Conservation (phyloP, 2,113 vertebrate species). For the Arizona elegans region DNA sequence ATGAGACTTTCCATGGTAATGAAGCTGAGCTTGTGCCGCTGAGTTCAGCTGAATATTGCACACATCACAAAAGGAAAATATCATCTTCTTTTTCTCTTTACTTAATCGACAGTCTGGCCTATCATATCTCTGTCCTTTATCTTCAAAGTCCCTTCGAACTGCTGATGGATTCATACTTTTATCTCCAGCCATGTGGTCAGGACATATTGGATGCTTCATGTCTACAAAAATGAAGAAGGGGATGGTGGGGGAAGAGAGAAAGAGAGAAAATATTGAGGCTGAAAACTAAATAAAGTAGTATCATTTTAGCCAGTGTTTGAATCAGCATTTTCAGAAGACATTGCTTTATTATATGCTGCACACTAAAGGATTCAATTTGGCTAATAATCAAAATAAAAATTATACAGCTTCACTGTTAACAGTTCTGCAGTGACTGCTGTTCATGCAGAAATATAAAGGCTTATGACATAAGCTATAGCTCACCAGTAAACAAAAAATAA, state of each 20-base stretch:
- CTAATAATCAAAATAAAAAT: conserved; percentile 19
- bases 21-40: conserved; percentile 87
- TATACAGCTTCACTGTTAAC: background rate
- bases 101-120: conserved; percentile 67
- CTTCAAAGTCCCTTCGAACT: conserved; percentile 73
- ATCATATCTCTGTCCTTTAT: conserved; percentile 73
- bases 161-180: conserved; percentile 79
- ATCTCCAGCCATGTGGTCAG: conserved; percentile 76
- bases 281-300: background rate
- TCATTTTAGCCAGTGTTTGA: conserved; percentile 13
- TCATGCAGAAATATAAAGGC: conserved; percentile 20
- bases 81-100: conserved; percentile 83
- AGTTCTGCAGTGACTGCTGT: background rate
- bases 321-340: background rate
- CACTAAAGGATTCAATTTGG: conserved; percentile 8
- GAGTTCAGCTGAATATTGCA: conserved; percentile 96
- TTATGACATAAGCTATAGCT: conserved; percentile 4
- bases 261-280: conserved; percentile 6
- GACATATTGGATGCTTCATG: conserved; percentile 82
- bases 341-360: background rate
- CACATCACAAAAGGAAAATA: conserved; percentile 90
- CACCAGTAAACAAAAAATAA: conserved; percentile 31
- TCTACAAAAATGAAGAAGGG: conserved; percentile 61
- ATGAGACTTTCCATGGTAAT: conserved; percentile 94
- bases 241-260: background rate